A percentile compares a stretch with the other conserved stretches of the same genome.
Conservation (phyloP, 2,797 vertebrate species). For the Hypotaenidia okinawae region DNA sequence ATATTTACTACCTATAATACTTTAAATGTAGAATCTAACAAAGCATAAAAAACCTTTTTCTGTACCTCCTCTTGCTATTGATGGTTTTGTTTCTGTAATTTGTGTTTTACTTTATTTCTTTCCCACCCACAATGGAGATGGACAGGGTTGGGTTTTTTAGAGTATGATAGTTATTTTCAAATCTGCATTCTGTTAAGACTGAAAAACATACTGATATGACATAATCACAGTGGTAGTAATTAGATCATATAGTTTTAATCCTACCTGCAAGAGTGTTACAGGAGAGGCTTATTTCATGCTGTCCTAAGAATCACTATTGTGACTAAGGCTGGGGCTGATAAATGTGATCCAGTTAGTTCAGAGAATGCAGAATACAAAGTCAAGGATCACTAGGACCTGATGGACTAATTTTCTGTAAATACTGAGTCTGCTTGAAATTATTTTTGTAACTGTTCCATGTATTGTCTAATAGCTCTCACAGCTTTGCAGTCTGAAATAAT, state of each 20-base stretch:
- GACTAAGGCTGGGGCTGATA: neutral
- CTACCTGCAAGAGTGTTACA: neutral
- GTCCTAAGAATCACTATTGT: neutral
- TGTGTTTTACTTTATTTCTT: neutral
- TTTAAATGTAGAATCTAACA: neutral
- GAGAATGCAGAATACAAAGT: neutral
- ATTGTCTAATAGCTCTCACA: neutral
- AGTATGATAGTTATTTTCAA: neutral
- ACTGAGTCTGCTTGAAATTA: neutral
- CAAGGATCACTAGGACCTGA: neutral
- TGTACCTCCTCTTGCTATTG: neutral
- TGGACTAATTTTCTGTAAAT: neutral
- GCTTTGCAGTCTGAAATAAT: neutral
- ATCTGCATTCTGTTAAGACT: neutral
- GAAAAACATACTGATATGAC: neutral
- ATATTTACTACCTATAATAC: neutral
- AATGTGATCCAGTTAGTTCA: neutral
- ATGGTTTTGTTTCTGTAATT: neutral
- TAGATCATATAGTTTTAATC: neutral
- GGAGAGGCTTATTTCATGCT: neutral
- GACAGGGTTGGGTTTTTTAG: neutral
- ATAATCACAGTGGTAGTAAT: neutral
- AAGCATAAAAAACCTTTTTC: neutral
- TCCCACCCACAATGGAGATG: neutral
- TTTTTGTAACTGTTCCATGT: neutral